Base-by-base conservation (phyloP, 2,797 vertebrate species). In the Paramormyrops hopkinsi region DNA sequence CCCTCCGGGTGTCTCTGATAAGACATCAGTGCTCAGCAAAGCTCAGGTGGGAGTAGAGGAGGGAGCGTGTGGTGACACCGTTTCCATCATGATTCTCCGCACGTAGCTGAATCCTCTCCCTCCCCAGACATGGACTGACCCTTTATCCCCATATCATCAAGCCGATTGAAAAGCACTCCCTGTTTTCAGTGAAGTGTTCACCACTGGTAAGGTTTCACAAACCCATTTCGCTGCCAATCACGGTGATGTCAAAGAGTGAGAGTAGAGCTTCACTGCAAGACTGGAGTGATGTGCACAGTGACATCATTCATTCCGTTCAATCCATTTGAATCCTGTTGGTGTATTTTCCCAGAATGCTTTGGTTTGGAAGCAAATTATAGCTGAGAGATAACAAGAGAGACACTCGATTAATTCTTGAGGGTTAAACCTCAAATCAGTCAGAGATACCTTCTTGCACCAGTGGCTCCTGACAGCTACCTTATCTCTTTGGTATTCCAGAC, bases 1-100 rank as follows among this genome's bases (percentile, higher is more conserved):
- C 79, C 87, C 53, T 90, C 41, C 79, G 54, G 76, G 53, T 88
- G 89, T 33, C 41, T 19, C 76, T 37, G 89, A 90, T 90, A 88
- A 88, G 87, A 85, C 37, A 37, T 79, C 29, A 76, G 62, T 19
- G 50, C 25, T 86, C 33, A 87, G 56, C 22, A 51, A 86, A 59
- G 86, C 86, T 54, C n/a, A 29, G 25, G 25, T 53, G 48, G 51
- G 48, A 51, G 25, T 25, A 14, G 50, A 37, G 51, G 25, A 25
- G 25, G 83, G 48, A 29, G 33, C 41, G 25, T 69, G 25, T 48
- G n/a, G 53, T 8, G 51, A 50, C 85, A 51, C 51, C 3, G 5
- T 46, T 84, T 50, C 44, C 44, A 84, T 84, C 79, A 6, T 25
- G 11, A 51, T 88, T 56, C 85, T 14, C 25, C 7, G 11, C 48